Evolutionary conservation across 2,113 vertebrate genomes (phyloP), one percentile per base, ranked within the genome.

Genomic region (Platanista minor): DNA sequence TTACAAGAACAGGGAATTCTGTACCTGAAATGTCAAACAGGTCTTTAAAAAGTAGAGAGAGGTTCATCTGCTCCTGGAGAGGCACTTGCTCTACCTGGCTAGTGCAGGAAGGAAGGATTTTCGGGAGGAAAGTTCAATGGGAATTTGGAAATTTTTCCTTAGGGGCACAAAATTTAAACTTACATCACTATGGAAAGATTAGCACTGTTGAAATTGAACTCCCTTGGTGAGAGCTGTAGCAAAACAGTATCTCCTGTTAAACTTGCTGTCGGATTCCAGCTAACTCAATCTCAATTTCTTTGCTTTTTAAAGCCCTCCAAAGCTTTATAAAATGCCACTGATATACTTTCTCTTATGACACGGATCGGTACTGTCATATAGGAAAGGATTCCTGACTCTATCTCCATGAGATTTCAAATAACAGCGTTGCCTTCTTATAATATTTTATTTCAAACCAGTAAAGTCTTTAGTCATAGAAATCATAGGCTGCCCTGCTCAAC

Each of bases 201-300:
- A 97, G 74, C 93, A 95, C 95, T 97, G 96, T 96, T 98, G 97
- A 97, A 98, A 96, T 59, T 96, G 97, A 98, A 98, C 95, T 98
- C 95, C 96, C 97, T 96, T 31, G 95, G 96, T 93, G 97, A 94
- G 74, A 93, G 89, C 21, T 61, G 59, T 54, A 93, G 93, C 90
- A 96, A 90, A 96, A 94, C 88, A 95, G 75, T 97, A 90, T 98
- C 97, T 94, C 93, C 94, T 93, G 87, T 96, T 97, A 98, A 97
- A 97, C 95, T 96, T 97, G 72, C 97, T 95, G 52, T 95, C 43
- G 4, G 85, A 95, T 94, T 95, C 92, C 72, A 88, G 84, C 90
- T 97, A 98, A 96, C 96, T 91, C 96, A 85, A 90, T 97, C 95
- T 98, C 95, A 96, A 91, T 95, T 96, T 97, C 97, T 97, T 98